Percentiles rank a stretch among this genome's conserved stretches.
Conservation (phyloP, 1,140 invertebrate species). For the Brachionus sp. region DNA sequence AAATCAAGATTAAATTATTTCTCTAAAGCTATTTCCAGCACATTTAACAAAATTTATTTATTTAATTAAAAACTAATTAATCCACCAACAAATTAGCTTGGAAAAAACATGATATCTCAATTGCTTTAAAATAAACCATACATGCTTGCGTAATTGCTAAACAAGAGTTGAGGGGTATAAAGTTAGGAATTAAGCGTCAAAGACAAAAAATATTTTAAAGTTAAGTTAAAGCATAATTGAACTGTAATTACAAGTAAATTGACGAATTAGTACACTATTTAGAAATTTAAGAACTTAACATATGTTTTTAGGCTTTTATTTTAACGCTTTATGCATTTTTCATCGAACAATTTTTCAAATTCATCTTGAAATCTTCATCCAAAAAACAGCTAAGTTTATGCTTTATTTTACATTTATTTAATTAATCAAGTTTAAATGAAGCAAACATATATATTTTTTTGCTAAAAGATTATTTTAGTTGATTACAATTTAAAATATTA, state of each 20-base stretch:
- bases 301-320: neutral
- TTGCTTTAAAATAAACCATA: neutral
- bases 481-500: neutral
- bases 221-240: neutral
- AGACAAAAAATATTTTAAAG: neutral
- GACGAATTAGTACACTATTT: neutral
- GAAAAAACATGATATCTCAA: neutral
- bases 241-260: neutral
- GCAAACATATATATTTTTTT: neutral
- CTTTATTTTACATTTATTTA: neutral
- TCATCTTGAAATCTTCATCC: neutral
- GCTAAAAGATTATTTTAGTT: neutral
- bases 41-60: neutral
- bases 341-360: neutral
- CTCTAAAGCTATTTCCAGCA: neutral
- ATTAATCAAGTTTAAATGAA: neutral
- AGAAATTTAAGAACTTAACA: neutral
- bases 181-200: neutral
- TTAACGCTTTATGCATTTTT: neutral
- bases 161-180: neutral
- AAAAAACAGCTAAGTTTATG: neutral
- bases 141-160: neutral
- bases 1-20: neutral
- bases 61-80: neutral
- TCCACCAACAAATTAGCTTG: neutral